Evolutionary conservation across 2,888 invertebrate species (phyloP).

Genomic region (Itoplectis maculator): DNA sequence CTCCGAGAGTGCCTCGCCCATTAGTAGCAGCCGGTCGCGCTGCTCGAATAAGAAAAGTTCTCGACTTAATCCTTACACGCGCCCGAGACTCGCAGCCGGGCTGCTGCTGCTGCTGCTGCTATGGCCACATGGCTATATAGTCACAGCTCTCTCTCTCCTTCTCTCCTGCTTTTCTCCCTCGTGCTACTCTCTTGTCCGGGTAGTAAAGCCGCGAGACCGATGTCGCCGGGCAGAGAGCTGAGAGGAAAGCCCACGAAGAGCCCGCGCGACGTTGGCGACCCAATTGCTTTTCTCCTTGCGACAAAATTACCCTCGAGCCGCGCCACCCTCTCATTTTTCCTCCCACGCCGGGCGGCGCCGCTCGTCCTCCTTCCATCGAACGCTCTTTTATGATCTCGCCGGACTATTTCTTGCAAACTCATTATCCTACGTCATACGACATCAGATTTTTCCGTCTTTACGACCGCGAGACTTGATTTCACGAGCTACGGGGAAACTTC

Average conservation of each 20-base stretch:
- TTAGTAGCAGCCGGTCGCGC: slow-evolving; percentile 74
- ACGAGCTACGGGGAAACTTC: slow-evolving; percentile 61
- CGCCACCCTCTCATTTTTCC: slow-evolving; percentile 18
- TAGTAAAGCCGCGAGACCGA: slow-evolving; percentile 19
- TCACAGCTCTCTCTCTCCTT: neutral
- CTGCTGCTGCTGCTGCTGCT: neutral
- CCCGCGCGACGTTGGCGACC: slow-evolving; percentile 48
- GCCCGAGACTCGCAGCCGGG: slow-evolving; percentile 25
- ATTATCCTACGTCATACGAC: slow-evolving; percentile 56
- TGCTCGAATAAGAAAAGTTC: slow-evolving; percentile 76
- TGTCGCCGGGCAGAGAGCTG: slow-evolving; percentile 2
- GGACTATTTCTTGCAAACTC: slow-evolving; percentile 64
- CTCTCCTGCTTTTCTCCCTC: slow-evolving; percentile 16
- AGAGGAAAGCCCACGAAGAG: slow-evolving; percentile 30
- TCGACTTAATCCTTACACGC: slow-evolving; percentile 70
- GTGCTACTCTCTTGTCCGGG: slow-evolving; percentile 7
- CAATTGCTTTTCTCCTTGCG: slow-evolving; percentile 58
- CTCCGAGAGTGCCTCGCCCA: slow-evolving; percentile 65
- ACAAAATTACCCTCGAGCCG: slow-evolving; percentile 61
- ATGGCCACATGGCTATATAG: neutral
- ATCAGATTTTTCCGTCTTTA: slow-evolving; percentile 67
- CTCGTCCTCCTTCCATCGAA: slow-evolving; percentile 58
- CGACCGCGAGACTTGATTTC: slow-evolving; percentile 63
- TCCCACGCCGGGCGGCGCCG: slow-evolving; percentile 23
- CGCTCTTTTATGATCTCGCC: slow-evolving; percentile 65